A percentile compares a stretch with the other conserved stretches of the same genome.
Evolutionary conservation across 1,140 invertebrate species (phyloP).

Genomic region (Callitettix versicolor): DNA sequence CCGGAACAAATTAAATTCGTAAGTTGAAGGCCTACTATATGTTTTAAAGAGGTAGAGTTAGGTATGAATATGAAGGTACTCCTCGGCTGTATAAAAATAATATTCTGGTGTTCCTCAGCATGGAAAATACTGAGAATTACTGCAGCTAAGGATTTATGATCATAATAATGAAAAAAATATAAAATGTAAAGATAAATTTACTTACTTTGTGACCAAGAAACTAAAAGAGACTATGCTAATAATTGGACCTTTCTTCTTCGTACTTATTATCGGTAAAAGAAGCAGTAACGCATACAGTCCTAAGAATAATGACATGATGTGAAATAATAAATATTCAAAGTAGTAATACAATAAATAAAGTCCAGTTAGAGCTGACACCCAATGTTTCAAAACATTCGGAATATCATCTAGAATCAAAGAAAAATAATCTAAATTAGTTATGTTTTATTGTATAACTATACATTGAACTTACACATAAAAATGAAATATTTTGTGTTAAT

Average conservation of each 20-base stretch:
- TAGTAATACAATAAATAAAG: slow-evolving; percentile 14
- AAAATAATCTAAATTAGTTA: too few relatives aligned
- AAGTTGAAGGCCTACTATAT: too few relatives aligned
- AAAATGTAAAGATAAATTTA: neutral
- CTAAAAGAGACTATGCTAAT: neutral
- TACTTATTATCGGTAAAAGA: neutral
- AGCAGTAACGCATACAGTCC: neutral
- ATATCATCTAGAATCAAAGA: slow-evolving; percentile 4
- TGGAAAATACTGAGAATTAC: too few relatives aligned
- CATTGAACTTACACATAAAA: too few relatives aligned
- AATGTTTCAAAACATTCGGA: slow-evolving; percentile 7
- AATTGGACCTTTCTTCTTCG: neutral
- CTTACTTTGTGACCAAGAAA: slow-evolving; percentile 2
- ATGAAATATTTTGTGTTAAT: too few relatives aligned
- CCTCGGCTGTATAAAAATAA: too few relatives aligned
- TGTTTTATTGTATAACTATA: too few relatives aligned
- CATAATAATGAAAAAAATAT: neutral
- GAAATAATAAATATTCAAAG: slow-evolving; percentile 4
- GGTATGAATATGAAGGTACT: too few relatives aligned
- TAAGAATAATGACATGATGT: neutral
- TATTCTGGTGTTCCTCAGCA: too few relatives aligned
- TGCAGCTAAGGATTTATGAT: neutral
- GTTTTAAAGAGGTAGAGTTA: too few relatives aligned
- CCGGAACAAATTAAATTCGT: too few relatives aligned
- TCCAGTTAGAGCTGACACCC: slow-evolving; percentile 11